phyloP scores from a whole-genome alignment of 2,888 invertebrate genomes.

The Agonopterix alstromeriana region DNA sequence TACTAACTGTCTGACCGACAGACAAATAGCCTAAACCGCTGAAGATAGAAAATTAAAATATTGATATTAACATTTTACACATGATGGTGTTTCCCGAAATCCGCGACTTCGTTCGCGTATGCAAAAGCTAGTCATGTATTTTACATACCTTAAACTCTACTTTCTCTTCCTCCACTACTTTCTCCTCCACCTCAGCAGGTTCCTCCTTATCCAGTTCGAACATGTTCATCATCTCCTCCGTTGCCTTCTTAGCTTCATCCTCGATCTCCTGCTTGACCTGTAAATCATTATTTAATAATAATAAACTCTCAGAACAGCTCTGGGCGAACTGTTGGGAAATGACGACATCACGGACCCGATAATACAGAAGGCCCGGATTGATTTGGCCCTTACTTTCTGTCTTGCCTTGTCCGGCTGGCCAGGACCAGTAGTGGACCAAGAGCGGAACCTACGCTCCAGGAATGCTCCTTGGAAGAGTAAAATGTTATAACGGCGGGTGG shows the following conservation, averaged over 20 bases:
- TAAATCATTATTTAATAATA: no score
- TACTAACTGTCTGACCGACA: no score
- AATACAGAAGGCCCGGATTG: background rate
- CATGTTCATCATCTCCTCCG: conserved; percentile 4
- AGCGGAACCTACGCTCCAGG: no score
- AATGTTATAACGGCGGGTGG: no score
- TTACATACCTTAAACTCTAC: conserved; percentile 21
- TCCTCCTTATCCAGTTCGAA: conserved; percentile 13
- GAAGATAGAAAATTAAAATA: no score
- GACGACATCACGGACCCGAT: background rate
- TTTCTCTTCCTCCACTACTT: conserved; percentile 4
- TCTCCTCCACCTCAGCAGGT: background rate
- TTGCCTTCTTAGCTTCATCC: conserved; percentile 1
- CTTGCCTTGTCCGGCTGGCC: no score
- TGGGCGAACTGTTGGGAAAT: background rate
- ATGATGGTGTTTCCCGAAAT: no score
- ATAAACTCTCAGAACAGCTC: background rate
- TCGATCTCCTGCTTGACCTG: conserved; percentile 1
- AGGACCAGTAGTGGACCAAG: no score
- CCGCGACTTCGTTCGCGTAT: no score
- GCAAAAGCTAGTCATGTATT: background rate
- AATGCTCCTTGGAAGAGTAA: no score
- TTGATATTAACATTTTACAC: no score
- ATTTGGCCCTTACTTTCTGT: conserved; percentile 32
- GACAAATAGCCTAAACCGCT: no score